Conservation (phyloP, 2,797 vertebrate genomes). For the Oryzias sinensis region DNA sequence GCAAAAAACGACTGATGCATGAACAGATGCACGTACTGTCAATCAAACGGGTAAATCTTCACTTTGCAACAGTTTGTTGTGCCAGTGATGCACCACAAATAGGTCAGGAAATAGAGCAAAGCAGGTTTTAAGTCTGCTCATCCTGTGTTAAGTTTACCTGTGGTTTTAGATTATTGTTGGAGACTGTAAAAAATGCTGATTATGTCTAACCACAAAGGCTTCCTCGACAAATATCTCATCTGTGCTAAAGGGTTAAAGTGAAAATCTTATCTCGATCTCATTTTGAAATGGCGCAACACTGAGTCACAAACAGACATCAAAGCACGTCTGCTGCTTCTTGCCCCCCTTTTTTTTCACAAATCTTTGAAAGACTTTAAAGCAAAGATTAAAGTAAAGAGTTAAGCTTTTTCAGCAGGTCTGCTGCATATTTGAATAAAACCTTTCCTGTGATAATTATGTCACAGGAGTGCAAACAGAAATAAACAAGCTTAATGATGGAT, state of each 20-base stretch:
- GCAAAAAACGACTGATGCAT: constrained; percentile 15
- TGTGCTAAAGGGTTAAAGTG: constrained; percentile 57
- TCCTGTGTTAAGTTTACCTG: constrained; percentile 69
- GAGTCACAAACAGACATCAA: constrained; percentile 64
- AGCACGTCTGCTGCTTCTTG: constrained; percentile 45
- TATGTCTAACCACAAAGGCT: constrained; percentile 72
- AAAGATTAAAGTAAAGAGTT: constrained; percentile 62
- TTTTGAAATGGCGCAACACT: constrained; percentile 59
- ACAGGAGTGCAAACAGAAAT: constrained; percentile 49
- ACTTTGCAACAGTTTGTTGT: constrained; percentile 51
- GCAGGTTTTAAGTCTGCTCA: constrained; percentile 60
- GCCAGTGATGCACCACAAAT: constrained; percentile 65
- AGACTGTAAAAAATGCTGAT: constrained; percentile 69
- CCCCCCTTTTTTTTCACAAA: constrained; percentile 58
- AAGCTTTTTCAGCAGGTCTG: constrained; percentile 56
- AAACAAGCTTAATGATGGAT: constrained; percentile 68
- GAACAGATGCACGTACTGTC: constrained; percentile 12
- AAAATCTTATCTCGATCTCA: constrained; percentile 65
- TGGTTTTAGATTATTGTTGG: constrained; percentile 73
- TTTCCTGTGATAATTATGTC: constrained; percentile 63
- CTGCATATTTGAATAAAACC: constrained; percentile 59
- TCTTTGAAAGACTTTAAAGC: constrained; percentile 40
- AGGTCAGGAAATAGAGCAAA: constrained; percentile 72
- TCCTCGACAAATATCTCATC: constrained; percentile 71
- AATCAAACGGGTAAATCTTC: constrained; percentile 37